Evolutionary conservation across 2,113 vertebrate genomes (phyloP).

Genomic region (Sula dactylatra): DNA sequence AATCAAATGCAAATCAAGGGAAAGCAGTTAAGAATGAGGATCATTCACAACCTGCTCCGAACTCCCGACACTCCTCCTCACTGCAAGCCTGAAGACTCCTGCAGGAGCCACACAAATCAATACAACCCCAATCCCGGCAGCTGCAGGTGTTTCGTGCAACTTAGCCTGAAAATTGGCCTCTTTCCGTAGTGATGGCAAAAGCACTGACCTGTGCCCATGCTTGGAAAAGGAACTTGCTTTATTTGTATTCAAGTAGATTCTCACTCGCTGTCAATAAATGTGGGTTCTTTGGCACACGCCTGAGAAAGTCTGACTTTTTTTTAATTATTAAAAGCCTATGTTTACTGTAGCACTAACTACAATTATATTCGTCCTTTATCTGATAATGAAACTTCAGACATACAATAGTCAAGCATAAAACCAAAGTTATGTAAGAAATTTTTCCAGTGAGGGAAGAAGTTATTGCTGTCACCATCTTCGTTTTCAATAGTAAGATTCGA

Average conservation of each 20-base stretch:
- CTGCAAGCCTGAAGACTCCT: background rate
- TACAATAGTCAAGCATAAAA: background rate
- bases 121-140: fast-evolving
- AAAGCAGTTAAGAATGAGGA: background rate
- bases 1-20: conserved; percentile 41
- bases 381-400: background rate
- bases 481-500: background rate
- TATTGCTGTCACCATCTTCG: background rate
- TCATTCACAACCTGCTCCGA: conserved; percentile 24
- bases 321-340: background rate
- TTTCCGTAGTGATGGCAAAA: background rate
- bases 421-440: background rate
- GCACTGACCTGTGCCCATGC: background rate
- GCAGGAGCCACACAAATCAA: background rate
- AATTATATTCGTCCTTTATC: background rate
- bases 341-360: background rate
- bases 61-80: background rate
- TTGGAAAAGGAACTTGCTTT: background rate
- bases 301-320: background rate
- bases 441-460: background rate
- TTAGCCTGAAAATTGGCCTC: background rate
- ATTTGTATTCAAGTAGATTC: background rate
- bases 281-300: background rate
- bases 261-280: background rate
- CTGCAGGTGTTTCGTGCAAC: background rate